A percentile compares a stretch with the other conserved stretches of the same genome.
phyloP scores from a whole-genome alignment of 2,797 vertebrate genomes.

The Capromys pilorides region DNA sequence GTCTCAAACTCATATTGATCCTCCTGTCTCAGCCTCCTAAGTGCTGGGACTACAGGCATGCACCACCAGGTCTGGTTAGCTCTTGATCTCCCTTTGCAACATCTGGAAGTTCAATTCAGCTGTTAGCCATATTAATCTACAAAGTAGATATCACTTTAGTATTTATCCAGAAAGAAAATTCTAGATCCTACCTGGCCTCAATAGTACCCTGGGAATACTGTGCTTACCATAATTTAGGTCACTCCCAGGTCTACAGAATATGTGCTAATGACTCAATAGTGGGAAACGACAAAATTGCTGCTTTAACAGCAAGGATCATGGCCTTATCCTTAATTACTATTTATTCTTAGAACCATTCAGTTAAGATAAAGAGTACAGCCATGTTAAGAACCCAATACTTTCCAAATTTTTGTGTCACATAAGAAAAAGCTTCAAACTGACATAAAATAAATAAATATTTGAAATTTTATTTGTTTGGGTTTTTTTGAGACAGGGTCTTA shows the following conservation, averaged over 20 bases:
- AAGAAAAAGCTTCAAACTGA: not conserved
- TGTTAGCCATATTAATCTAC: not conserved
- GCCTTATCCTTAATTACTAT: not conserved
- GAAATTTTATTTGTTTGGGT: not conserved
- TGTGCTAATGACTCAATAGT: not conserved
- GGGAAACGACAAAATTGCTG: not conserved
- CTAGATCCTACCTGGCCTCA: not conserved
- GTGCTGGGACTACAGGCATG: too few species aligned
- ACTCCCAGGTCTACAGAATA: conserved; percentile 5
- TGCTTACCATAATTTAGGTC: not conserved
- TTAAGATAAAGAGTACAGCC: conserved; percentile 34
- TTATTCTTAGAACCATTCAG: not conserved
- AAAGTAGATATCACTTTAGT: not conserved
- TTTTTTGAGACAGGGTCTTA: too few species aligned
- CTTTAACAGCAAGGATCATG: not conserved
- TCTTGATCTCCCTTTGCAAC: not conserved
- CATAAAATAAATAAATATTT: not conserved
- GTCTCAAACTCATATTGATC: too few species aligned
- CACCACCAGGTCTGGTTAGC: not conserved
- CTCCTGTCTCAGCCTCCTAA: too few species aligned
- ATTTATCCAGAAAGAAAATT: conserved; percentile 37
- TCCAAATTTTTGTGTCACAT: not conserved
- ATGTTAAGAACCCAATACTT: not conserved
- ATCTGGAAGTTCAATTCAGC: not conserved
- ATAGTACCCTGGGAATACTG: not conserved